Evolutionary conservation across 2,113 vertebrate species (phyloP).

Genomic region (Bettongia penicillata): DNA sequence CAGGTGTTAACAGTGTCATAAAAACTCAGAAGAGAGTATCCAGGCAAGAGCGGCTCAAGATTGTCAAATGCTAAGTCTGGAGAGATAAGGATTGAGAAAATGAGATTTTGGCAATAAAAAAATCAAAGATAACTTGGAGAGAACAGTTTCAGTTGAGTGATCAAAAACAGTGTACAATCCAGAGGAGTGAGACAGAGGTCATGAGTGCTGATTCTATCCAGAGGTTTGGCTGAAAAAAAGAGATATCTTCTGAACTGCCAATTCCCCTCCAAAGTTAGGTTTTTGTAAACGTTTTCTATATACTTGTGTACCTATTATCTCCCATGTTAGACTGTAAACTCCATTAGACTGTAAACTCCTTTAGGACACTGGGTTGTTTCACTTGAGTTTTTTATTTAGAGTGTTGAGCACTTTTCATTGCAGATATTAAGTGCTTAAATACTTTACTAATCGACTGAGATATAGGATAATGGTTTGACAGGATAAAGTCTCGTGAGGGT

Average conservation of each 20-base stretch:
- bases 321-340: background rate
- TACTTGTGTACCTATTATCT: background rate
- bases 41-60: background rate
- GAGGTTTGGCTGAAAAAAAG: too few relatives aligned
- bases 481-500: too few relatives aligned
- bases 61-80: background rate
- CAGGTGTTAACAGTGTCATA: too few relatives aligned
- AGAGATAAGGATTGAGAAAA: background rate
- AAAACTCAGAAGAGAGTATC: background rate
- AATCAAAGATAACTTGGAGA: too few relatives aligned
- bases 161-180: background rate
- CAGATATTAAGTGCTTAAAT: background rate
- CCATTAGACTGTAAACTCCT: background rate
- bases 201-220: background rate
- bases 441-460: background rate
- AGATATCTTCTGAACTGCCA: background rate
- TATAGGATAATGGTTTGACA: too few relatives aligned
- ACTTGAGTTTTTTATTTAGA: background rate
- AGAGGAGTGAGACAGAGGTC: background rate
- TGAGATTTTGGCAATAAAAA: background rate
- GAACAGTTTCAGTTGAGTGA: background rate
- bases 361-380: background rate
- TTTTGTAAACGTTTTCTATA: background rate
- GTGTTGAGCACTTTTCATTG: background rate
- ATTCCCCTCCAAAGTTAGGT: background rate